Base-by-base conservation (phyloP, 2,797 vertebrate genomes). In the Eremophila alpestris region DNA sequence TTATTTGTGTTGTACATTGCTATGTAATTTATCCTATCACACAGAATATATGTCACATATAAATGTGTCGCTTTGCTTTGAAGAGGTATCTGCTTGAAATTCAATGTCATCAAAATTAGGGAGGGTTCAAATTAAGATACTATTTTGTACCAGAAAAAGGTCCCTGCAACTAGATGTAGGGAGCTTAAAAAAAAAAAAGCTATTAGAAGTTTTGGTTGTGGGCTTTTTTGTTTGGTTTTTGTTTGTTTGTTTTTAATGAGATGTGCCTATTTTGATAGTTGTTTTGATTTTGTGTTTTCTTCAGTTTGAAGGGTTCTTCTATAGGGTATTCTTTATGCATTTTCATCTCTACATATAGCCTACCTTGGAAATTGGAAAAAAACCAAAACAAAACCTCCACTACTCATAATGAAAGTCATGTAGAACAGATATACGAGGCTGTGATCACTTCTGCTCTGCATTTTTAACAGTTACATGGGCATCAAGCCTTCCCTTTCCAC, bases 171-270 rank as follows among this genome's bases (percentile, higher is more conserved):
- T 48, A 83, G 12, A 73, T 0, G 0, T 58, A 46, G 9, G 46
- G 34, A 77, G 1, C 0, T 26, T 51, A 76, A 38, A 24, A 2
- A 16, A 20, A 20, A 36, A 32, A 32, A 1, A 32, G 11, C 2
- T 2, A 32, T 34, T 40, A 38, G 16, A 49, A 49, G 8, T 3
- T 4, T 30, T 32, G 41, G 41, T 41, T 41, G 41, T 41, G 41
- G 41, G 41, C 13, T 43, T 43, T 43, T 17, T 41, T 41, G 41
- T 15, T 41, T 41, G 41, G 15, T 41, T 41, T 41, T 41, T 41
- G 41, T 41, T 41, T 41, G 15, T 5, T 27, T 24, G 18, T 16
- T 43, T 27, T 16, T 29, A 38, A 45, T n/a, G 9, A 4, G 3
- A 16, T 60, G 6, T 55, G 45, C 10, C 11, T 59, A 11, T 30